phyloP scores from a whole-genome alignment of 2,113 vertebrate genomes.

The Prionailurus bengalensis region DNA sequence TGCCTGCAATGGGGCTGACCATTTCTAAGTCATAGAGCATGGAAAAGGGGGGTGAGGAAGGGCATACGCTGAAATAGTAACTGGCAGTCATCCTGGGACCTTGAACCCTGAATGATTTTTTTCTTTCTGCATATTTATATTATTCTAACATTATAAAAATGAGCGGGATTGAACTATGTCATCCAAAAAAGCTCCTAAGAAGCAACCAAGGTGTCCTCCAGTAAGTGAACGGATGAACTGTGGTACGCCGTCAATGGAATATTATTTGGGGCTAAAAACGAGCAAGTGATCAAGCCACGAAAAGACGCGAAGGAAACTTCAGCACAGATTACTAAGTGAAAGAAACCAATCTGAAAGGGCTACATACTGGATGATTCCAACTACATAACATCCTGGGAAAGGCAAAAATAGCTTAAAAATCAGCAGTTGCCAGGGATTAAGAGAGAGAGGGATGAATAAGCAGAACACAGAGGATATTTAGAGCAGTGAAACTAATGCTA shows the following conservation, averaged over 20 bases:
- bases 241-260: background rate
- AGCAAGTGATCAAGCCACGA: background rate
- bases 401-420: background rate
- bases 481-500: background rate
- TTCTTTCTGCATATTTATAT: background rate
- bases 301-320: background rate
- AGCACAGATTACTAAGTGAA: background rate
- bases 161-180: background rate
- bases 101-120: background rate
- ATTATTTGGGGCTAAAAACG: slow-evolving; percentile 5
- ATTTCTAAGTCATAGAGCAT: background rate
- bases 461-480: background rate
- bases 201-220: background rate
- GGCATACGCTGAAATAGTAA: background rate
- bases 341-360: too few relatives aligned
- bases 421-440: background rate
- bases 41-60: background rate
- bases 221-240: background rate
- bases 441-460: background rate
- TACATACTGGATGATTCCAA: background rate
- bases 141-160: background rate
- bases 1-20: background rate
- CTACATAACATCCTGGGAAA: background rate
- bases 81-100: background rate
- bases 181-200: background rate